Base-by-base conservation (phyloP, 2,888 invertebrate genomes). In the Pheosia gnoma region DNA sequence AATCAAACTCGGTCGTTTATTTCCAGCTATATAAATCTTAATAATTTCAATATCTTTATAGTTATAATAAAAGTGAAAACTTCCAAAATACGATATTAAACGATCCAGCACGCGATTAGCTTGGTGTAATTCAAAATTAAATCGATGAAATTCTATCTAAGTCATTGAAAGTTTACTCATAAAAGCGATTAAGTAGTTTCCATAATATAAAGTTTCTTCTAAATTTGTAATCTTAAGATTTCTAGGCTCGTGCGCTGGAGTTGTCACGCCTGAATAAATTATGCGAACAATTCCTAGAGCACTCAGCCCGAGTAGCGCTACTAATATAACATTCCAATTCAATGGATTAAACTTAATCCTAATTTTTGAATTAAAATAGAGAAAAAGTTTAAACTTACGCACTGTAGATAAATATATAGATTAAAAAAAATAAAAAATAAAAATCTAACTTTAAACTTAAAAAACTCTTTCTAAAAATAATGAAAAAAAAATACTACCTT, bases 351-450 rank as follows among this genome's bases (percentile, higher is more conserved):
- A 81, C 86, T 78, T 81, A 84, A 86, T 87, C 87, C 88, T 81
- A 82, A 74, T 86, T 89, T 85, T 83, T 72, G 82, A 53, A 89
- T 84, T 88, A 89, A 91, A 90, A 90, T 90, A 90, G 89, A 86
- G 85, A 85, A 13, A 57, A 57, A 57, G 79, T 83, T 81, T 88
- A 89, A 92, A 90, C 87, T 90, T 90, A 89, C 82, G 91, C 91
- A 93, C 91, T 88, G 91, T 93, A 93, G 93, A 87, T 90, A 88
- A 88, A 86, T 86, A 25, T 25, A 82, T 91, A 92, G 90, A 87
- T 86, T 89, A 85, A 90, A 88, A 80, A 74, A 70, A 61, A 86
- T 89, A 84, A 90, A 89, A 80, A 71, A 70, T 64, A 60, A 62
- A 86, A 88, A 85, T 78, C 81, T 85, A 84, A 86, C 83, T 81